Evolutionary conservation across 2,888 invertebrate genomes (phyloP), one percentile per base, ranked within the genome.

Genomic region (Stenodema calcarata): DNA sequence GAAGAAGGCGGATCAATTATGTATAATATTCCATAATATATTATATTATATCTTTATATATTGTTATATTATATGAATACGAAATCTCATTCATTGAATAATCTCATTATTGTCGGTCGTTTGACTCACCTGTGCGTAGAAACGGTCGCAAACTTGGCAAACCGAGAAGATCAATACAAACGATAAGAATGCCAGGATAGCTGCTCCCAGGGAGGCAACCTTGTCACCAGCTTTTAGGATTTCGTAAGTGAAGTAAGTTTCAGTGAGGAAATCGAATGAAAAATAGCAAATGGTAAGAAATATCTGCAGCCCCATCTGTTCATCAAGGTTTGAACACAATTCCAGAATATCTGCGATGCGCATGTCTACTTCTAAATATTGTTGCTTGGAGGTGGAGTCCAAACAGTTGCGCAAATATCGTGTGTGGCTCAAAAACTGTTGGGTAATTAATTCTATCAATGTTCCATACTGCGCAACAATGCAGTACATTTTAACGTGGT

Each of bases 381-480:
- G 30, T 14, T 44, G 44, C n/a, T 80, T 54, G 50, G 12, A 1
- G 1, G 23, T 28, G 27, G 6, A 27, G 14, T n/a, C 28, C 0
- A 11, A 14, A 27, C 44, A n/a, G 23, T 42, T 41, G 27, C 44
- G n/a, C 16, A 80, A 54, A 30, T 50, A 2, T 50, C 28, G 44
- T 12, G 54, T 16, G 11, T 80, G 80, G 18, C 7, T 80, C n/a
- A 50, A 27, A 30, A 54, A 27, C 14, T 80, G 80, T 30, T 27
- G 54, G 35, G 80, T 28, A 11, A 50, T 30, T 11, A 80, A 35
- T 50, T 80, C 80, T n/a, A 80, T 50, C 11, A 80, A 30, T 0
- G 80, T 80, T n/a, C 54, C 80, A 18, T 54, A 80, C 35, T 50
- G 80, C 3, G 54, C 80, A 4, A 80, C 30, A 14, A 50, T 50